phyloP scores from a whole-genome alignment of 2,113 vertebrate genomes.

The Pteropus alecto region DNA sequence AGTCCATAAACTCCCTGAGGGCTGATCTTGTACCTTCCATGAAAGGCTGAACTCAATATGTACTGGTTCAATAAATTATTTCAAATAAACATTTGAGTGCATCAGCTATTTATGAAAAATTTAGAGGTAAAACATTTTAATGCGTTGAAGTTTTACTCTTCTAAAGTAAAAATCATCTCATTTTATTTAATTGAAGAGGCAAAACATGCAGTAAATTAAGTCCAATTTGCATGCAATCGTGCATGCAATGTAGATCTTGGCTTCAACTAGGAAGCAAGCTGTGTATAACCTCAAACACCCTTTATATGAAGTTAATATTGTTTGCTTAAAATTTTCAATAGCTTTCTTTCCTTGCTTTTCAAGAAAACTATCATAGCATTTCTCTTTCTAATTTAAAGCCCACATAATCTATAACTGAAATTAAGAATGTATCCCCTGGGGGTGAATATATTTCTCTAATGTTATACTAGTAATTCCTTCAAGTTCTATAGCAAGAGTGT shows the following conservation, averaged over 20 bases:
- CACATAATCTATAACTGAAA: constrained; percentile 66
- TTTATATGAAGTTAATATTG: constrained; percentile 58
- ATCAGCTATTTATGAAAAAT: constrained; percentile 37
- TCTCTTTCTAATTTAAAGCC: constrained; percentile 56
- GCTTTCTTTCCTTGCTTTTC: constrained; percentile 42
- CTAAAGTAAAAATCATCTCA: constrained; percentile 62
- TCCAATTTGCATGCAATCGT: constrained; percentile 63
- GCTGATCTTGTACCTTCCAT: background rate
- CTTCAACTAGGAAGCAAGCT: constrained; percentile 59
- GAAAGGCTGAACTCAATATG: background rate
- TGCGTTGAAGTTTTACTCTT: constrained; percentile 56
- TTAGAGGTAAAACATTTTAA: constrained; percentile 56
- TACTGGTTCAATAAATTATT: constrained; percentile 19
- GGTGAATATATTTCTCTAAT: constrained; percentile 45
- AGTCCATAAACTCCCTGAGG: background rate
- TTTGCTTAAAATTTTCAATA: constrained; percentile 58
- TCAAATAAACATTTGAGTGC: constrained; percentile 46
- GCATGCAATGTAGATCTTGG: constrained; percentile 47
- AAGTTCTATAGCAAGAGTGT: constrained; percentile 42
- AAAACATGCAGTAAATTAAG: constrained; percentile 68
- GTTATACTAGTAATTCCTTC: constrained; percentile 25
- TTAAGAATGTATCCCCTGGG: constrained; percentile 49
- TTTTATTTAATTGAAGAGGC: constrained; percentile 70
- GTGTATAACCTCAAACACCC: constrained; percentile 6
- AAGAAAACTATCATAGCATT: constrained; percentile 49